phyloP scores from a whole-genome alignment of 2,113 vertebrate species.

The Lipotes vexillifer region DNA sequence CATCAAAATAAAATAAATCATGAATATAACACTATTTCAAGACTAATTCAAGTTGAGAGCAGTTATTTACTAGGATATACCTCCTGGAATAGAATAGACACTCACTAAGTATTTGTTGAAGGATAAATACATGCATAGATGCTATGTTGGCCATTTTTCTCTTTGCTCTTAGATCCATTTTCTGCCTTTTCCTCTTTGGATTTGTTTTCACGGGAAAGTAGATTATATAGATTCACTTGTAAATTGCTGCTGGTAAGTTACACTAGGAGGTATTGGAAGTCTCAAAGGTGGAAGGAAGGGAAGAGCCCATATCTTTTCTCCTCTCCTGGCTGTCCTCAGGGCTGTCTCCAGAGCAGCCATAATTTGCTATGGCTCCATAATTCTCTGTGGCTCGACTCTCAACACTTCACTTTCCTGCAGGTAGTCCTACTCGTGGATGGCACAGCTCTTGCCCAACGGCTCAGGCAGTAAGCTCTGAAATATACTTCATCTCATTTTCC shows the following conservation, averaged over 20 bases:
- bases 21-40: background rate
- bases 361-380: background rate
- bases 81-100: background rate
- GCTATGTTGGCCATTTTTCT: background rate
- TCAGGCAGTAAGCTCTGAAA: background rate
- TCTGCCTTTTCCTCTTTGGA: background rate
- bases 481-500: background rate
- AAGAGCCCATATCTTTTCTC: background rate
- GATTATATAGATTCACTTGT: background rate
- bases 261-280: background rate
- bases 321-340: background rate
- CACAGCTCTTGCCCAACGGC: too few relatives aligned
- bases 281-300: too few relatives aligned
- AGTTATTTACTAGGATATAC: background rate
- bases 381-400: background rate
- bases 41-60: background rate
- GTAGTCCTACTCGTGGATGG: background rate
- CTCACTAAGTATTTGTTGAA: background rate
- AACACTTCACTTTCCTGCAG: background rate
- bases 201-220: background rate
- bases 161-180: background rate
- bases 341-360: background rate
- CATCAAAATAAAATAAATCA: background rate
- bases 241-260: background rate
- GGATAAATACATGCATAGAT: background rate